A percentile compares a stretch with the other conserved stretches of the same genome.
Evolutionary conservation across 2,113 vertebrate species (phyloP).

Genomic region (Actinemys pallida): DNA sequence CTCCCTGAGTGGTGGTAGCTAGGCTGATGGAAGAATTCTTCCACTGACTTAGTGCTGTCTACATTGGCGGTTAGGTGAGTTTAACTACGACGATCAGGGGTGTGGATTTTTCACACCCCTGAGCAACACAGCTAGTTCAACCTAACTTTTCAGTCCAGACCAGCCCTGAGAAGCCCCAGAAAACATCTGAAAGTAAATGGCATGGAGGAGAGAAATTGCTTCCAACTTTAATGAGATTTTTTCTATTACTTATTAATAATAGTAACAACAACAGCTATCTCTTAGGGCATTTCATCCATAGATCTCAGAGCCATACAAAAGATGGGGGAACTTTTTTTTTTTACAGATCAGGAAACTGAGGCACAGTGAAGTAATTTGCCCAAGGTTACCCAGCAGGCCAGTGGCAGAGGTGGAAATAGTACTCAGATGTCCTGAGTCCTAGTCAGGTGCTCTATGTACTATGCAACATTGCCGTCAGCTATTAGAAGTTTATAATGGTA

Average conservation of each 20-base stretch:
- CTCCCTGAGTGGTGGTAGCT: not conserved
- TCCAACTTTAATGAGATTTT: not conserved
- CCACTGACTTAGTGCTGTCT: not conserved
- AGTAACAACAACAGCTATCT: not conserved
- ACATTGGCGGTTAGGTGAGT: not conserved
- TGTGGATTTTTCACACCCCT: too few relatives aligned
- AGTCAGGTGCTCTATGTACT: not conserved
- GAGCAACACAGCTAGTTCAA: too few relatives aligned
- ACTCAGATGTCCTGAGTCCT: not conserved
- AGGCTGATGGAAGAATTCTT: not conserved
- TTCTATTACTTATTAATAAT: not conserved
- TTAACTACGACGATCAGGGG: too few relatives aligned
- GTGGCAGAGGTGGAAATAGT: not conserved
- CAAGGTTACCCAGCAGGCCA: not conserved
- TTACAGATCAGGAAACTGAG: not conserved
- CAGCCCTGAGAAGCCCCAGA: too few relatives aligned
- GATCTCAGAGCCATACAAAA: slow-evolving; percentile 4
- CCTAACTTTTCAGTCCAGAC: too few relatives aligned
- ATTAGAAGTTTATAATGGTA: not conserved
- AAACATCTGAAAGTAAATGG: too few relatives aligned
- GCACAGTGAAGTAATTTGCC: not conserved
- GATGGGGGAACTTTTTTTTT: not conserved
- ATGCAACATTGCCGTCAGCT: not conserved
- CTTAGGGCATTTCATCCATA: not conserved
- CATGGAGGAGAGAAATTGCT: not conserved